Conservation (phyloP, 2,113 vertebrate species). For the Merops nubicus region DNA sequence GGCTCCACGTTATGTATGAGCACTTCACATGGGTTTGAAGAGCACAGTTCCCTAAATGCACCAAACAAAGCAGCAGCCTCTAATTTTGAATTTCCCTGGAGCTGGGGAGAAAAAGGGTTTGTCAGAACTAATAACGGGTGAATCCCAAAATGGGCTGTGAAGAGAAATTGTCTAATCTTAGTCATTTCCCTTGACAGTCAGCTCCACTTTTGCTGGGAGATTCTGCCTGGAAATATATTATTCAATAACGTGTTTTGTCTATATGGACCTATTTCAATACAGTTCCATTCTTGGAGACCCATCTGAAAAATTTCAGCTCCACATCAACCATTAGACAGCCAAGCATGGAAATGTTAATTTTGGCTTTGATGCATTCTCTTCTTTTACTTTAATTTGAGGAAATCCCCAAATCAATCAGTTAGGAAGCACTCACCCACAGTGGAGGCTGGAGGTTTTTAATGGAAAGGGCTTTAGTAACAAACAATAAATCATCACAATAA, state of each 20-base stretch:
- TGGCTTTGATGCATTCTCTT: not conserved
- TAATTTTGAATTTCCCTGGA: constrained; percentile 48
- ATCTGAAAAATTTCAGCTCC: not conserved
- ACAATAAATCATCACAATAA: constrained; percentile 1
- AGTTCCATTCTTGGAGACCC: not conserved
- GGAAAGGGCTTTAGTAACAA: not conserved
- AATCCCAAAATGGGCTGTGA: constrained; percentile 45
- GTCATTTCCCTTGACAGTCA: constrained; percentile 44
- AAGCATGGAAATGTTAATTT: constrained; percentile 28
- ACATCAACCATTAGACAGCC: not conserved
- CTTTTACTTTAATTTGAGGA: constrained; percentile 37
- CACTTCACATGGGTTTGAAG: not conserved
- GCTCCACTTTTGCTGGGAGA: not conserved
- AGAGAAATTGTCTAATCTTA: constrained; percentile 43
- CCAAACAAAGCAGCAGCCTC: constrained; percentile 15
- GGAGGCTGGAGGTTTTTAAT: not conserved
- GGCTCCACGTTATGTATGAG: not conserved
- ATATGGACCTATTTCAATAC: constrained; percentile 5
- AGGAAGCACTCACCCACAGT: not conserved
- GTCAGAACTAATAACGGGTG: constrained; percentile 49
- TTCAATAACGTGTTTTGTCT: not conserved
- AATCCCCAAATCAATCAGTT: constrained; percentile 20
- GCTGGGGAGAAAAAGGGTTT: constrained; percentile 29
- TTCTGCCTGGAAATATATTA: constrained; percentile 28
- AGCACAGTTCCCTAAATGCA: not conserved